Percentiles rank a stretch among this genome's conserved stretches.
phyloP scores from a whole-genome alignment of 2,888 invertebrate species.

The Morpho helenor region DNA sequence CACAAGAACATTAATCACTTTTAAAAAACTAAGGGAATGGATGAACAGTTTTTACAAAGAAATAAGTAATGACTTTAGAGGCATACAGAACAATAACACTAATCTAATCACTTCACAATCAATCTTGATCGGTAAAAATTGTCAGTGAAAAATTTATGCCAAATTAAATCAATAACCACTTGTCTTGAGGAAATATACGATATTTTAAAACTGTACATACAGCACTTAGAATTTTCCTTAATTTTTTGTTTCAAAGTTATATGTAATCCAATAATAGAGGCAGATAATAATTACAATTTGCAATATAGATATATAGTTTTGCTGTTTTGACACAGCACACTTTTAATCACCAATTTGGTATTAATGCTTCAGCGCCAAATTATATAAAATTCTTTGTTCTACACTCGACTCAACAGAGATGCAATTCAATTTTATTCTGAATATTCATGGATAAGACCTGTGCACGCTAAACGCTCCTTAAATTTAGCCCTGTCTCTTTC shows the following conservation, averaged over 20 bases:
- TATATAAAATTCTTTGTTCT: too few relatives aligned
- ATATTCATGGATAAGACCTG: constrained; percentile 12
- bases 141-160: constrained; percentile 42
- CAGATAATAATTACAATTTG: too few relatives aligned
- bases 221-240: too few relatives aligned
- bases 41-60: constrained; percentile 60
- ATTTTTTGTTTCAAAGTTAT: too few relatives aligned
- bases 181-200: constrained; percentile 22
- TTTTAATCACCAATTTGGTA: too few relatives aligned
- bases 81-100: constrained; percentile 40
- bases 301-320: too few relatives aligned
- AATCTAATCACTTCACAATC: constrained; percentile 42
- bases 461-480: constrained; percentile 12
- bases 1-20: constrained; percentile 23
- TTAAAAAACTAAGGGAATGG: constrained; percentile 55
- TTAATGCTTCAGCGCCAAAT: too few relatives aligned
- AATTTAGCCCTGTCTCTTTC: background rate
- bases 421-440: constrained; percentile 8
- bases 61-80: constrained; percentile 46
- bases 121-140: constrained; percentile 39
- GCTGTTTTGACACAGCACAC: too few relatives aligned
- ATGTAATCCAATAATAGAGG: too few relatives aligned
- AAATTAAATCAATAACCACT: constrained; percentile 54
- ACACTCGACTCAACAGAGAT: too few relatives aligned
- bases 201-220: too few relatives aligned